Evolutionary conservation across 2,113 vertebrate species (phyloP), one percentile per base, ranked within the genome.

Genomic region (Isurus oxyrinchus): DNA sequence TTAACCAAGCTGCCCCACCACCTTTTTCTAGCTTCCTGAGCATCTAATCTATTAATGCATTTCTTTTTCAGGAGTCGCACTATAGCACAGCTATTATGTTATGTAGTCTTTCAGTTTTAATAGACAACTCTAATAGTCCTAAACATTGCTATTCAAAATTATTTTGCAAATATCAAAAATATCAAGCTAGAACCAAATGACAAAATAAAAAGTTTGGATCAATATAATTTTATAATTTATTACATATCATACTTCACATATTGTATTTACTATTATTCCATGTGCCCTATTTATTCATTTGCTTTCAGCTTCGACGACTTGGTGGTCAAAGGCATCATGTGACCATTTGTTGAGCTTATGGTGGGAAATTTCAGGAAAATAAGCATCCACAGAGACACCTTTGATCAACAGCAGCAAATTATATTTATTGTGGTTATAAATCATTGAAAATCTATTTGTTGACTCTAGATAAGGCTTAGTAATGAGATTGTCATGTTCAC

Each of bases 401-500:
- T 59, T 90, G 87, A 91, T 91, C 88, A 91, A 59, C 49, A 61
- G 88, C 35, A 14, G 88, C 88, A 59, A 91, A 91, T 91, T 91
- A 59, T 61, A 27, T 91, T 59, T 91, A 90, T 91, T 91, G 88
- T 91, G 88, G 88, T 59, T 16, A 3, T 66, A 94, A 94, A 94
- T 94, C 91, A 94, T n/a, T 94, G 91, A 61, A 90, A 90, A 59
- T 91, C 55, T 59, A 35, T 59, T 94, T 59, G 53, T 94, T 10
- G 59, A 40, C 57, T 91, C 88, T 63, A 27, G 19, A 66, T 94
- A 66, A 94, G 59, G 57, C 35, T 66, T 66, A 66, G 59, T 94
- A 94, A 94, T 91, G 91, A 94, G 35, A 94, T 94, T 94, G 57
- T 94, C 91, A 66, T 94, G 59, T 94, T 95, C 61, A 67, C 61